Evolutionary conservation across 2,888 invertebrate genomes (phyloP).

Genomic region (Limenitis camilla): DNA sequence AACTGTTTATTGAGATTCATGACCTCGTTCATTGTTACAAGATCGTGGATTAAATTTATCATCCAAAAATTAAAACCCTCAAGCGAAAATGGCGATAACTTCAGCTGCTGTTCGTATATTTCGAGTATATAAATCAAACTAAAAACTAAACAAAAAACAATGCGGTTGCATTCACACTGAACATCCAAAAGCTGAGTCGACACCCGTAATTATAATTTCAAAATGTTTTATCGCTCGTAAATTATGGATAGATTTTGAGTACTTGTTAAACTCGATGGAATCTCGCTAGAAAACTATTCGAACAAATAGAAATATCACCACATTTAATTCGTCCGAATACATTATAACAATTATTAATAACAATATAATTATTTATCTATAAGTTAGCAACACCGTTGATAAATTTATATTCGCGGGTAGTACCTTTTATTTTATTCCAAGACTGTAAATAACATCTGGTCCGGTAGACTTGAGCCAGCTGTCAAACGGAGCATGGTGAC

Average conservation of each 20-base stretch:
- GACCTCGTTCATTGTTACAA: too few species aligned
- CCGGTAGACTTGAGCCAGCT: too few species aligned
- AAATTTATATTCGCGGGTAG: too few species aligned
- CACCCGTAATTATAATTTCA: conserved; percentile 36
- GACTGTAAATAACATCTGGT: too few species aligned
- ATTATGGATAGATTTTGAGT: conserved; percentile 26
- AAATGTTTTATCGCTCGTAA: conserved; percentile 34
- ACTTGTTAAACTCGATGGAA: conserved; percentile 17
- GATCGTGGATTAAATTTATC: too few species aligned
- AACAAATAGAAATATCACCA: neutral
- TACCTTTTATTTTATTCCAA: too few species aligned
- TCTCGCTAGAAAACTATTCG: neutral
- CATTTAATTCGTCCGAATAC: neutral
- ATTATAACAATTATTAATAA: neutral
- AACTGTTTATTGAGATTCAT: too few species aligned
- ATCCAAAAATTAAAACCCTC: too few species aligned
- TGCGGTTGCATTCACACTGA: conserved; percentile 15
- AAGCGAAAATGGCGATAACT: too few species aligned
- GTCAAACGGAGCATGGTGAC: too few species aligned
- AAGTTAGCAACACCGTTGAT: too few species aligned
- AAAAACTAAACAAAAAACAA: conserved; percentile 18
- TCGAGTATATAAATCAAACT: neutral
- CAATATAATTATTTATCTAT: neutral
- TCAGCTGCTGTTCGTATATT: too few species aligned
- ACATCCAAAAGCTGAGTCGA: conserved; percentile 27